Percentiles rank a stretch among this genome's conserved stretches.
phyloP scores from a whole-genome alignment of 2,113 vertebrate genomes.

The Pandion haliaetus region DNA sequence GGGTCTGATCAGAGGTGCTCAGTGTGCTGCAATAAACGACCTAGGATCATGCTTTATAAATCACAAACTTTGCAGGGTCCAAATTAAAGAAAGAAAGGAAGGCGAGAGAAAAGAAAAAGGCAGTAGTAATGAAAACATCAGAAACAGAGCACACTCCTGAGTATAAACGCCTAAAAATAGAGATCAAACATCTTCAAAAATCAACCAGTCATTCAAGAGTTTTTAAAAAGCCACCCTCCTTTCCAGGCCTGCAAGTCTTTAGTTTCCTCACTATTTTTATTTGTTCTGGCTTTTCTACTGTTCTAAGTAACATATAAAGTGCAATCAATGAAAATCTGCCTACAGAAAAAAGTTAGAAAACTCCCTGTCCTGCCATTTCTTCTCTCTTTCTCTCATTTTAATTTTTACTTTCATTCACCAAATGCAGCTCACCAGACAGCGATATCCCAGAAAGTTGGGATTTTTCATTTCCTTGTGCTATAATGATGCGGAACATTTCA shows the following conservation, averaged over 20 bases:
- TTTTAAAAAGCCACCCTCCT: background rate
- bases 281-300: slow-evolving; percentile 39
- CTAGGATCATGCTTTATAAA: background rate
- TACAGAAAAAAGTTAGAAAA: background rate
- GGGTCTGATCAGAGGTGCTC: background rate
- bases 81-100: background rate
- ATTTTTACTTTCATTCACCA: background rate
- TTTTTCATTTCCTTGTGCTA: slow-evolving; percentile 9
- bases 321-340: background rate
- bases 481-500: background rate
- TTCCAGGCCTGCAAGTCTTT: background rate
- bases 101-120: background rate
- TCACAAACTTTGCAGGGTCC: background rate
- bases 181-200: slow-evolving; percentile 34
- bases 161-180: slow-evolving; percentile 46
- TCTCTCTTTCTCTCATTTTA: background rate
- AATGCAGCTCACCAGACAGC: background rate
- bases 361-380: background rate
- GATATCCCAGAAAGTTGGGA: background rate
- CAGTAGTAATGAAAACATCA: slow-evolving; percentile 29
- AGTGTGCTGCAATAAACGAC: background rate
- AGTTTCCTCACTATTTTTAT: slow-evolving; percentile 29
- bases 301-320: background rate
- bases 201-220: background rate
- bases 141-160: background rate